Evolutionary conservation across 2,797 vertebrate species (phyloP), one percentile per base, ranked within the genome.

Genomic region (Lepus townsendii): DNA sequence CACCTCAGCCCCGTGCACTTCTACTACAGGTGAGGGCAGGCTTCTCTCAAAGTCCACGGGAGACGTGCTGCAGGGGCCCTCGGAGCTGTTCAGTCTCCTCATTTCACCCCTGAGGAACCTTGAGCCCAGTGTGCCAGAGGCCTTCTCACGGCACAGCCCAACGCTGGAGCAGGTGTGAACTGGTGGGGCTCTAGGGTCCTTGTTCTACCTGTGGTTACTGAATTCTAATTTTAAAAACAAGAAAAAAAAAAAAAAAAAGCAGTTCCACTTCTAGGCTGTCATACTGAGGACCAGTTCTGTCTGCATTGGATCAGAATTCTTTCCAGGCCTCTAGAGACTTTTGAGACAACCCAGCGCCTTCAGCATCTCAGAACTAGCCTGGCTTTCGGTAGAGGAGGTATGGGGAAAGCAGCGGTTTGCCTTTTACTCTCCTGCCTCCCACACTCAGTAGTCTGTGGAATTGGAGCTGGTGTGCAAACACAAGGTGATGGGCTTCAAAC

Each of bases 1-100:
- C 99, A 98, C 95, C 98, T 98, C 79, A 98, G 98, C 91, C 99
- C 99, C 0, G 99, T 99, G 38, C 97, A 99, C 95, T 99, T 99
- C 97, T 96, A 98, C 88, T 99, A 99, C 98, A 99, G 99, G 99
- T 99, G 96, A 96, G 97, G 85, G 11, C 47, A 4, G 9, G 12
- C 19, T n/a, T 83, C 76, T 17, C 0, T 3, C 19, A 3, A 0
- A 65, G 60, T 14, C 98, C 71, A 12, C 10, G 30, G 47, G 78
- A 83, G 63, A 75, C 42, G 57, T 52, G n/a, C 38, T 60, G 11
- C 52, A 65, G 38, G 86, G 30, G 16, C 52, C 24, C 3, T 72
- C n/a, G 4, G 69, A 24, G 7, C 24, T 62, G 30, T 20, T 76
- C 76, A 76, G 0, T 22, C 57, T 35, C 47, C 47, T 75, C n/a